Percentiles rank a stretch among this genome's conserved stretches.
Conservation (phyloP, 2,797 vertebrate genomes). For the Pipistrellus kuhlii region DNA sequence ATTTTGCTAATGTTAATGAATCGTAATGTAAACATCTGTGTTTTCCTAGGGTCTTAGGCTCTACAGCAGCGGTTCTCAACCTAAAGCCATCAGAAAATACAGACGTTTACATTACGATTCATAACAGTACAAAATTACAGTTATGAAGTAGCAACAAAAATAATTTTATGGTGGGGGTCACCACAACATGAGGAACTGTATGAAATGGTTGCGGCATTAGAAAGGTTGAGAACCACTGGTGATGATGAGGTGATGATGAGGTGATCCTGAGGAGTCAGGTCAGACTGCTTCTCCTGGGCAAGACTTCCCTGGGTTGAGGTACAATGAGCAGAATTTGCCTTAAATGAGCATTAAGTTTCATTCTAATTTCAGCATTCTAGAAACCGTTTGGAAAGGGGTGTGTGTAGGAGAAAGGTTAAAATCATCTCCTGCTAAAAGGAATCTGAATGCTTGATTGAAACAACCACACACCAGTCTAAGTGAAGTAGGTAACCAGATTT, state of each 20-base stretch:
- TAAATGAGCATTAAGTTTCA: neutral
- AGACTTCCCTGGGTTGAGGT: neutral
- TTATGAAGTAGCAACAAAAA: too few species aligned
- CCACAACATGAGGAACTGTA: too few species aligned
- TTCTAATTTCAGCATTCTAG: neutral
- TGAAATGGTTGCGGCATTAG: too few species aligned
- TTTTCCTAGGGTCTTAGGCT: too few species aligned
- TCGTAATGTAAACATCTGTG: too few species aligned
- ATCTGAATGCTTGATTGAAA: neutral
- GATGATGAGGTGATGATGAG: neutral
- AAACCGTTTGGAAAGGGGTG: neutral
- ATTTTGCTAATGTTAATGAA: too few species aligned
- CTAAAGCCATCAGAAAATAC: too few species aligned
- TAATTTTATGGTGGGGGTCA: too few species aligned
- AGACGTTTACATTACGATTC: too few species aligned
- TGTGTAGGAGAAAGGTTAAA: neutral
- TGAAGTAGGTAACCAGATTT: neutral
- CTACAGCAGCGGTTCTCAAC: too few species aligned
- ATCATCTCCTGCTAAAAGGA: neutral
- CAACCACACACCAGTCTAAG: neutral
- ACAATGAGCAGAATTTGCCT: neutral
- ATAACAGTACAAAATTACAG: too few species aligned
- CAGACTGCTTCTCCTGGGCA: neutral
- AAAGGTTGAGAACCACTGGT: too few species aligned
- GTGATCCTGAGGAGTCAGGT: neutral